Conservation (phyloP, 2,113 vertebrate genomes). For the Coptodon rendalli region DNA sequence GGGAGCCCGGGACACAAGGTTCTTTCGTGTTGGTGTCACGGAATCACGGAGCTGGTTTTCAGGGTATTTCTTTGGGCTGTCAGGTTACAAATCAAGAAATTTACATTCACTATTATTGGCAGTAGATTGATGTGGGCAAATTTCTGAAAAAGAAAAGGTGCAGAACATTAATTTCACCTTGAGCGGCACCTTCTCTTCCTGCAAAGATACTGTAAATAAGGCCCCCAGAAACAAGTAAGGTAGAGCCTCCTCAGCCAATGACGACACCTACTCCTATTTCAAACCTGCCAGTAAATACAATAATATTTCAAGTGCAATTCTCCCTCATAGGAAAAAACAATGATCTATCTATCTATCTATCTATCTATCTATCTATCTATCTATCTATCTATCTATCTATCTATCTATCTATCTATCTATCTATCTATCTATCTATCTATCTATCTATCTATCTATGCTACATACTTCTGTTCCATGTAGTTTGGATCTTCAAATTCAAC, state of each 20-base stretch:
- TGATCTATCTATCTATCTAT: background rate
- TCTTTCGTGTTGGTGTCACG: conserved; percentile 7
- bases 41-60: background rate
- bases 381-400: no score
- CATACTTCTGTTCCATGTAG: conserved; percentile 85
- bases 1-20: background rate
- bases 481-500: conserved; percentile 85
- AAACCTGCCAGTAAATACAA: conserved; percentile 73
- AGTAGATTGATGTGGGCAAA: background rate
- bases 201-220: conserved; percentile 81
- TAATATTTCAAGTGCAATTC: background rate
- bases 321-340: background rate
- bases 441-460: background rate
- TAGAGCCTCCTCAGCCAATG: conserved; percentile 88
- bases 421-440: no score
- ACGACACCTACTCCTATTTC: conserved; percentile 90
- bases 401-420: no score
- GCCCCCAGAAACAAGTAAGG: conserved; percentile 84
- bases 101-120: background rate
- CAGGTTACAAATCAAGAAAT: background rate
- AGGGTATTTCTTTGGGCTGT: conserved; percentile 25
- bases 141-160: background rate
- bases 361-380: no score
- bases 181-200: conserved; percentile 57
- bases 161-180: conserved; percentile 34